Evolutionary conservation across 2,113 vertebrate species (phyloP).

Genomic region (Prinia subflava): DNA sequence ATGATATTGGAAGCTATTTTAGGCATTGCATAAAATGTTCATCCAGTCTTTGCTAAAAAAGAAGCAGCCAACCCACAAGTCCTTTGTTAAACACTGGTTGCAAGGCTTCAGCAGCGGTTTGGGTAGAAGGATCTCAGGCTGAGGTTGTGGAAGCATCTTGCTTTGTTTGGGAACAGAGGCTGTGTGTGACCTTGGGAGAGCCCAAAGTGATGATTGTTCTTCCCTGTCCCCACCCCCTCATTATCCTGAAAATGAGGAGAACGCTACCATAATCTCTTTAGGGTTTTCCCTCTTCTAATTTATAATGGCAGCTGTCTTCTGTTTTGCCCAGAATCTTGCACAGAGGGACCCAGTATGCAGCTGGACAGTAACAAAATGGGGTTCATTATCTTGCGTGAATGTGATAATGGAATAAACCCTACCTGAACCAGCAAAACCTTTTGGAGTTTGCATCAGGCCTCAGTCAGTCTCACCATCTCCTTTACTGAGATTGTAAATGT

Average conservation of each 20-base stretch:
- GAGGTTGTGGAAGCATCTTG: neutral
- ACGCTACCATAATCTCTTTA: neutral
- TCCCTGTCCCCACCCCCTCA: neutral
- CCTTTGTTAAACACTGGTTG: neutral
- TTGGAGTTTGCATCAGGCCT: neutral
- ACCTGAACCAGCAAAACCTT: neutral
- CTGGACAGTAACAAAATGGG: neutral
- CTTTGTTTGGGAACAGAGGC: neutral
- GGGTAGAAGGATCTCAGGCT: neutral
- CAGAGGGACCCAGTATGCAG: neutral
- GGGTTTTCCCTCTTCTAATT: neutral
- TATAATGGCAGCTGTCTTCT: neutral
- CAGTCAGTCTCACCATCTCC: neutral
- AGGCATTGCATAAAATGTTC: neutral
- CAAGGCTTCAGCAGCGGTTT: neutral
- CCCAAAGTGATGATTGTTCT: neutral
- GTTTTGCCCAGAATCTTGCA: neutral
- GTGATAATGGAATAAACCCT: neutral
- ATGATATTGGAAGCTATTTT: slow-evolving; percentile 30
- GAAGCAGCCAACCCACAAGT: neutral
- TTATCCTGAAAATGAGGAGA: neutral
- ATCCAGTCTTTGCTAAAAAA: neutral
- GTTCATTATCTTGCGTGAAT: neutral
- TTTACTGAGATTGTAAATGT: neutral
- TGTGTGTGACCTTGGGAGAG: neutral